A percentile compares a stretch with the other conserved stretches of the same genome.
Conservation (phyloP, 2,113 vertebrate species). For the Chamaea fasciata region DNA sequence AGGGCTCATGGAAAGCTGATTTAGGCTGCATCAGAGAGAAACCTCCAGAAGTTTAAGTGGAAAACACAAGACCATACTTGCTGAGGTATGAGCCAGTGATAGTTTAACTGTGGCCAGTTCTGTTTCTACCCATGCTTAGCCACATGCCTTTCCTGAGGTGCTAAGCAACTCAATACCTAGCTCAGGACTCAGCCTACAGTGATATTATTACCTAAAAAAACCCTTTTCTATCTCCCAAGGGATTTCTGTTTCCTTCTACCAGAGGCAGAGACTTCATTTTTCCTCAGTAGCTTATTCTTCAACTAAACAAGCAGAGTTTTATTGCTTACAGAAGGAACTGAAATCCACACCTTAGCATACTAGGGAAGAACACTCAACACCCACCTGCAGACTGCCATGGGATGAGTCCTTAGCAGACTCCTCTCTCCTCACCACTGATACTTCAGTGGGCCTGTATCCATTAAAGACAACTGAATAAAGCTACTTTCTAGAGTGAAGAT, state of each 20-base stretch:
- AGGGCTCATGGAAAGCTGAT: not conserved
- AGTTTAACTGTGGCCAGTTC: not conserved
- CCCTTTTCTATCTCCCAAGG: not conserved
- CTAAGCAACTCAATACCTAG: not conserved
- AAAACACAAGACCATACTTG: not conserved
- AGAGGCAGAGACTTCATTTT: not conserved
- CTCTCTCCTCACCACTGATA: not conserved
- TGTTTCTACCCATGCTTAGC: not conserved
- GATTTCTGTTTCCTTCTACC: not conserved
- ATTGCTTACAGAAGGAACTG: not conserved
- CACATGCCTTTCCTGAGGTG: not conserved
- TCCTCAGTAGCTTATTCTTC: not conserved
- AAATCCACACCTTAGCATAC: not conserved
- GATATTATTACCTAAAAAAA: not conserved
- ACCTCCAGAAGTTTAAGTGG: not conserved
- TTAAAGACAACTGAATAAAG: not conserved
- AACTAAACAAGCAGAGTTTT: not conserved
- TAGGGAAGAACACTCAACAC: not conserved
- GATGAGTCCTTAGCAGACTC: not conserved
- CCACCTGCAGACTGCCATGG: not conserved
- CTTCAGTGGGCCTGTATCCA: not conserved
- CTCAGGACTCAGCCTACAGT: not conserved
- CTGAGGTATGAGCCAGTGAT: not conserved
- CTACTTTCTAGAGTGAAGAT: not conserved
- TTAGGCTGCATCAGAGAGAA: not conserved